Percentiles rank a stretch among this genome's conserved stretches.
These are phyloP conservation scores for Anhinga rufa DNA, from an alignment of 2,113 vertebrate genomes.

Conservation along the genomic window DNA sequence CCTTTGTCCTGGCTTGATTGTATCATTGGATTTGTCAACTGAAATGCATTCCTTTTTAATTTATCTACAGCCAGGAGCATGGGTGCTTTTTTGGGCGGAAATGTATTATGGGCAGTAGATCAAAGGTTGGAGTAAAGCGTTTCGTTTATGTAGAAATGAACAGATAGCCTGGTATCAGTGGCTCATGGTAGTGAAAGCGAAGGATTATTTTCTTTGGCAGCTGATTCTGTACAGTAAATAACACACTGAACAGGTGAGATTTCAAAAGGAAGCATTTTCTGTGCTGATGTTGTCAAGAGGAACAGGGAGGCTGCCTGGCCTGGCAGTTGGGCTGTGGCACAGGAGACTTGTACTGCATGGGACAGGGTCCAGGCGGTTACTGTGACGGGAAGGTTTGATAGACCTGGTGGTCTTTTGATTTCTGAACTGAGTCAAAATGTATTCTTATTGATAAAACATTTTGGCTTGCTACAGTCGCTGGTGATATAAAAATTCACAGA, in stretches of 20 bases:
- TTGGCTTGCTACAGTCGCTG: background rate
- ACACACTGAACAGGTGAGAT: background rate
- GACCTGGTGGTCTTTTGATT: background rate
- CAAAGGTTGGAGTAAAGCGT: background rate
- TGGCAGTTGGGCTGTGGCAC: background rate
- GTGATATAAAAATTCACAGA: background rate
- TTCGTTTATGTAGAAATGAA: background rate
- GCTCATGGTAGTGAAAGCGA: background rate
- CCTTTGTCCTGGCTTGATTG: background rate
- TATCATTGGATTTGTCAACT: constrained; percentile 13
- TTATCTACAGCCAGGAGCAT: background rate
- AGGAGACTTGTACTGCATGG: background rate
- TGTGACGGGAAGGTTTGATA: background rate
- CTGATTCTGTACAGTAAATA: background rate
- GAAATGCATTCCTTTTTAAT: constrained; percentile 3
- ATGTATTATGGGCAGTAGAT: constrained; percentile 1
- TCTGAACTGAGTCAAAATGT: background rate
- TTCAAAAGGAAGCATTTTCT: background rate
- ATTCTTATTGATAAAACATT: background rate
- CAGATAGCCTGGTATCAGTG: background rate
- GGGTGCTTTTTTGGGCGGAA: background rate
- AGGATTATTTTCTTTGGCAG: constrained; percentile 48
- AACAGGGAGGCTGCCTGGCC: background rate
- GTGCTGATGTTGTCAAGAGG: background rate
- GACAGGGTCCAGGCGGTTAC: background rate